These are phyloP conservation scores for Andrena dorsata DNA, from an alignment of 2,888 invertebrate species.

Conservation along the genomic window DNA sequence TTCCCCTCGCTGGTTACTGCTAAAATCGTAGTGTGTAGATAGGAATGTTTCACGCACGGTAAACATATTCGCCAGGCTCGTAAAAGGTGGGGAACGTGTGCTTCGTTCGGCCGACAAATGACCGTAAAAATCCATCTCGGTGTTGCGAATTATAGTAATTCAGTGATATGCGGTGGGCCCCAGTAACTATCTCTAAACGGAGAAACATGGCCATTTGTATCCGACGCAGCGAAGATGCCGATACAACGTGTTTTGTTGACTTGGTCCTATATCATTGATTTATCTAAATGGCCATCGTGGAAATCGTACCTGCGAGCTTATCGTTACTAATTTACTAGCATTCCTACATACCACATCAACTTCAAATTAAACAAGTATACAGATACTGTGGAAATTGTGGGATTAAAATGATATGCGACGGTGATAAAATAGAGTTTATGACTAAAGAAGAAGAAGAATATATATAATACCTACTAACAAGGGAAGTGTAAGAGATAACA, in stretches of 20 bases:
- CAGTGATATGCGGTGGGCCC: constrained; percentile 63
- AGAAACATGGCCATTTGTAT: constrained; percentile 46
- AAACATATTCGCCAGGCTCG: constrained; percentile 53
- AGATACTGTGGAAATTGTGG: too few species aligned
- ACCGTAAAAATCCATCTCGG: constrained; percentile 66
- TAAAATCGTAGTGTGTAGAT: constrained; percentile 35
- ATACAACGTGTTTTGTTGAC: constrained; percentile 30
- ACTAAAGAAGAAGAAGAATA: too few species aligned
- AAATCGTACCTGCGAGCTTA: not conserved
- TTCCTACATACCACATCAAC: too few species aligned
- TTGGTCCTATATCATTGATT: constrained; percentile 36
- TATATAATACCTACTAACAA: too few species aligned
- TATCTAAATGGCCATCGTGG: constrained; percentile 30
- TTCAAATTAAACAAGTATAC: too few species aligned
- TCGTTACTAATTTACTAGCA: not conserved
- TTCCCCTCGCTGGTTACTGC: constrained; percentile 2
- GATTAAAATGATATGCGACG: too few species aligned
- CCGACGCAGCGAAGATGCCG: constrained; percentile 37
- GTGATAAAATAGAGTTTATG: too few species aligned
- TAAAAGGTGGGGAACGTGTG: constrained; percentile 62
- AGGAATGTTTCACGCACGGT: constrained; percentile 41
- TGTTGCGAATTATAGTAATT: constrained; percentile 70
- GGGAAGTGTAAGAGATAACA: too few species aligned
- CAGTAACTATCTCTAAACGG: constrained; percentile 69
- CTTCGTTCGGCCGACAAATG: constrained; percentile 56